Conservation (phyloP, 2,888 invertebrate species). For the Megalurothrips usitatus region DNA sequence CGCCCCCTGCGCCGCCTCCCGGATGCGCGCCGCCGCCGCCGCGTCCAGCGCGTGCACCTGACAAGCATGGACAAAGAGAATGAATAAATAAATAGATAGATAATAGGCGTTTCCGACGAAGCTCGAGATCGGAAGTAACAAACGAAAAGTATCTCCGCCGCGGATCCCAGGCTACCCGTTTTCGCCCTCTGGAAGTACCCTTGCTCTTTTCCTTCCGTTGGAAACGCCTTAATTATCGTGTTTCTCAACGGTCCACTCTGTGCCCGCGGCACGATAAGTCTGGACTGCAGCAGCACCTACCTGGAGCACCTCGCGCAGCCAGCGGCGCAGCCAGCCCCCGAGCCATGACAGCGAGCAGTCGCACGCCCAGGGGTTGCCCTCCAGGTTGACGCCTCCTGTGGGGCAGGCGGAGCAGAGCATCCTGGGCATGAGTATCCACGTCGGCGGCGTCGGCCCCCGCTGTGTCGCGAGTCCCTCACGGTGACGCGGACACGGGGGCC, state of each 20-base stretch:
- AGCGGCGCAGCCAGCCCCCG: conserved; percentile 78
- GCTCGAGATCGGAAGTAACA: no score
- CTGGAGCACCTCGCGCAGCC: conserved; percentile 77
- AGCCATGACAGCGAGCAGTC: conserved; percentile 84
- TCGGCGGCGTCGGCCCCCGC: no score
- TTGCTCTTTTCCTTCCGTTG: no score
- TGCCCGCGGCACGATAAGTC: no score
- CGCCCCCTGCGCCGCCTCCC: not conserved
- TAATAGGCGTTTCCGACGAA: no score
- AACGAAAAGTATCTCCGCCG: not conserved
- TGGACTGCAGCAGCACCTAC: not conserved
- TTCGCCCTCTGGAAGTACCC: no score
- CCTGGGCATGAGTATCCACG: not conserved
- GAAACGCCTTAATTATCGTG: no score
- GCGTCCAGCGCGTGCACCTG: conserved; percentile 14
- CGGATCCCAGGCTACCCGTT: not conserved
- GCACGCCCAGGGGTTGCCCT: conserved; percentile 77
- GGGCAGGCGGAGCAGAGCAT: conserved; percentile 36
- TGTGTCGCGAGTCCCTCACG: no score
- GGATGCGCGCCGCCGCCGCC: not conserved
- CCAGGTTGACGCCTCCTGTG: conserved; percentile 72
- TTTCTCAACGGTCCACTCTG: no score
- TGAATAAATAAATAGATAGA: no score
- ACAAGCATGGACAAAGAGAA: not conserved
- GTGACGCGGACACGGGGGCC: conserved; percentile 36